Evolutionary conservation across 2,113 vertebrate species (phyloP).

Genomic region (Ochotona princeps): DNA sequence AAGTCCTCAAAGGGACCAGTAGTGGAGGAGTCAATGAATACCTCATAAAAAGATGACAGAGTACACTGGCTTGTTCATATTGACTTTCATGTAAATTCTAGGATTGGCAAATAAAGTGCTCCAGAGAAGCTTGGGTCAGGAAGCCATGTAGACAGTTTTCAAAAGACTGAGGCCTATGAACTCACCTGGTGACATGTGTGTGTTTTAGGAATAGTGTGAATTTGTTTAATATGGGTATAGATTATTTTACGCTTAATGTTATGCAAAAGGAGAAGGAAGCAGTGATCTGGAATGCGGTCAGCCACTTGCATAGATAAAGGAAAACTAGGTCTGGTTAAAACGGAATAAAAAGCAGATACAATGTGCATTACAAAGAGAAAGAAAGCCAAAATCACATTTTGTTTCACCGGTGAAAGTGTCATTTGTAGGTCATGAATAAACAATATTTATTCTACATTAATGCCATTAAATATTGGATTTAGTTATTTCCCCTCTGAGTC

Average conservation of each 20-base stretch:
- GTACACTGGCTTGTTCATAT: conserved; percentile 40
- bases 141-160: not conserved
- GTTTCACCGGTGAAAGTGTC: not conserved
- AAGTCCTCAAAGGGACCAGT: not conserved
- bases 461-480: not conserved
- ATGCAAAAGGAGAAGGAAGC: not conserved
- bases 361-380: not conserved
- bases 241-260: not conserved
- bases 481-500: conserved; percentile 11
- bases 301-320: not conserved
- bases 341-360: not conserved
- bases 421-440: not conserved
- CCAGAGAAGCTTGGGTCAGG: not conserved
- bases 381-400: not conserved
- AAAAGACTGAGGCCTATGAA: not conserved
- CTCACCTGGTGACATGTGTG: not conserved
- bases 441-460: not conserved
- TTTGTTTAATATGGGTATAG: not conserved
- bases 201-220: not conserved
- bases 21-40: conserved; percentile 17
- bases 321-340: not conserved
- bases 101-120: not conserved
- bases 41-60: conserved; percentile 30
- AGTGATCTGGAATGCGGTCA: not conserved
- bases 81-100: conserved; percentile 54